Percentiles rank a stretch among this genome's conserved stretches.
Evolutionary conservation across 2,888 invertebrate species (phyloP).

Genomic region (Anoplius nigerrimus): DNA sequence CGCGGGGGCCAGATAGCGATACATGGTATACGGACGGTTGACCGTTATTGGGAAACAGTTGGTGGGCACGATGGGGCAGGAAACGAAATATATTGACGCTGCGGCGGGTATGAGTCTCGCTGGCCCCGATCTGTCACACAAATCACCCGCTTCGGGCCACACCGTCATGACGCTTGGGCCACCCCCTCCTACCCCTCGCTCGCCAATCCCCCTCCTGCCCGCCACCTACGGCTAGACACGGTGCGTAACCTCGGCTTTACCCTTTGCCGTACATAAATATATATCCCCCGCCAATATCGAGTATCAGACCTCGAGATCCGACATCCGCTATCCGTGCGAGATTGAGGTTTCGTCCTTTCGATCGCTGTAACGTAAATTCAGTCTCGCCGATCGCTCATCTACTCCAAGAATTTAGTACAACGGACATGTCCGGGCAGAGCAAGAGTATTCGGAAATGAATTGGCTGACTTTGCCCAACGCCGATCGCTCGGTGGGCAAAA

Average conservation of each 20-base stretch:
- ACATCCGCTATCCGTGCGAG: not conserved
- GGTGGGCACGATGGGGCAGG: conserved; percentile 51
- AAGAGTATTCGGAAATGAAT: too few species aligned
- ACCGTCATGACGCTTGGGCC: conserved; percentile 33
- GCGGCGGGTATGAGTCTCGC: conserved; percentile 53
- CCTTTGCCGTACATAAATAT: conserved; percentile 9
- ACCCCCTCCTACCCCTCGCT: conserved; percentile 21
- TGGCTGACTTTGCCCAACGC: too few species aligned
- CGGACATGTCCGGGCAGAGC: too few species aligned
- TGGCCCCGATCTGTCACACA: conserved; percentile 71
- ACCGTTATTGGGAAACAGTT: conserved; percentile 68
- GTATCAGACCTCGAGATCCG: not conserved
- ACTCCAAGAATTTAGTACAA: too few species aligned
- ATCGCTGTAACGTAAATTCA: too few species aligned
- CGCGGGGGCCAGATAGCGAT: conserved; percentile 32
- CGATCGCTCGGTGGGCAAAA: too few species aligned
- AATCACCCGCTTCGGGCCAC: conserved; percentile 62
- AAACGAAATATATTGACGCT: conserved; percentile 66
- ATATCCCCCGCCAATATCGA: not conserved
- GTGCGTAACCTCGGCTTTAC: conserved; percentile 40
- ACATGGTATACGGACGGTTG: conserved; percentile 37
- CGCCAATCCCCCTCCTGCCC: conserved; percentile 6
- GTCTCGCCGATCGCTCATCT: too few species aligned
- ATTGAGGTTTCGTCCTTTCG: too few species aligned
- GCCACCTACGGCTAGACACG: conserved; percentile 16